These are phyloP conservation scores for Glaucomys volans DNA, from an alignment of 2,113 vertebrate species.

Conservation along the genomic window DNA sequence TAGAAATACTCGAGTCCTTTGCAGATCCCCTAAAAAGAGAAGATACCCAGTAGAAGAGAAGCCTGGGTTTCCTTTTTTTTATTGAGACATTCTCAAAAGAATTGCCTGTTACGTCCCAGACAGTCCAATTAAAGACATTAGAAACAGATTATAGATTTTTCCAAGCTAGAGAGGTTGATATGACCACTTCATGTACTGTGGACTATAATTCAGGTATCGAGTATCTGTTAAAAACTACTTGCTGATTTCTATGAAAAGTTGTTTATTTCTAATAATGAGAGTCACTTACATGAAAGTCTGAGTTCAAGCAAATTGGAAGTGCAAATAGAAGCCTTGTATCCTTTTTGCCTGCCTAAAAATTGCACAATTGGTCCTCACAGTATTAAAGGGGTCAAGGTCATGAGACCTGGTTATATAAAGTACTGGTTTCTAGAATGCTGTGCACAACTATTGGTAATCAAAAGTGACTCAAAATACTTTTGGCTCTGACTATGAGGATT, in stretches of 20 bases:
- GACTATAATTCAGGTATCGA: constrained; percentile 42
- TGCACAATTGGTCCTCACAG: neutral
- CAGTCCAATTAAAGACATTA: constrained; percentile 41
- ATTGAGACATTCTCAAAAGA: constrained; percentile 13
- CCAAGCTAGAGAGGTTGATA: neutral
- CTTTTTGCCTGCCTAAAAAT: neutral
- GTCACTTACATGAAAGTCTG: neutral
- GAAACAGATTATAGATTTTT: constrained; percentile 29
- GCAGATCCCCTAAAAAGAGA: constrained; percentile 8
- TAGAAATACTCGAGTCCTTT: neutral
- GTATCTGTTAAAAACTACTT: constrained; percentile 50
- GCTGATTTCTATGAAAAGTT: constrained; percentile 46
- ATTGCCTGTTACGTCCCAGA: neutral
- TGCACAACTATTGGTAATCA: neutral
- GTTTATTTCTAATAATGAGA: constrained; percentile 8
- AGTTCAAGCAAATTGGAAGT: neutral
- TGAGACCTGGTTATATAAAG: neutral
- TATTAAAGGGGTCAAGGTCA: neutral
- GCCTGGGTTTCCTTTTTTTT: constrained; percentile 18
- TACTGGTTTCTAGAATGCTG: neutral
- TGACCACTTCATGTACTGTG: neutral
- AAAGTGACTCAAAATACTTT: constrained; percentile 2
- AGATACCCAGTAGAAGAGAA: neutral
- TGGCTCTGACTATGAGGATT: neutral
- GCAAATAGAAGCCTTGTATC: neutral